Conservation (phyloP, 2,113 vertebrate genomes). For the Triplophysa siluroides region DNA sequence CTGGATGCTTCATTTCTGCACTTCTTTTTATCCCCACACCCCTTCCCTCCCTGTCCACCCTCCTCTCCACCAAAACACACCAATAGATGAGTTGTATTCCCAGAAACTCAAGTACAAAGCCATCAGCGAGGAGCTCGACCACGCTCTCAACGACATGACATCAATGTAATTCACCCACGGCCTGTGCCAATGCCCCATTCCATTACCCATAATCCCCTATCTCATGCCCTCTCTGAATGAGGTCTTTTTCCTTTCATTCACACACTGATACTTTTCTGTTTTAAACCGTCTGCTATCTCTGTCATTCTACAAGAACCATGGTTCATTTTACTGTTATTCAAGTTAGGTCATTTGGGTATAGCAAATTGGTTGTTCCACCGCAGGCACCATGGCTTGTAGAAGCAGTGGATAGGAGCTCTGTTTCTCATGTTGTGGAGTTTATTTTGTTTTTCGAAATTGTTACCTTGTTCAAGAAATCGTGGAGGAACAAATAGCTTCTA, state of each 20-base stretch:
- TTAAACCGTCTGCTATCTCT: constrained; percentile 39
- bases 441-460: constrained; percentile 2
- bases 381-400: constrained; percentile 36
- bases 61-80: constrained; percentile 35
- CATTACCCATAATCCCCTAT: constrained; percentile 5
- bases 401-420: constrained; percentile 22
- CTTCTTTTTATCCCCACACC: constrained; percentile 63
- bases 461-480: constrained; percentile 38
- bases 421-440: not conserved
- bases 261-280: constrained; percentile 1
- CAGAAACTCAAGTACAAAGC: constrained; percentile 96
- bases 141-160: constrained; percentile 92
- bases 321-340: constrained; percentile 30
- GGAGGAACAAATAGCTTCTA: not conserved
- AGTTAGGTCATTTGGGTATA: not conserved
- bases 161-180: constrained; percentile 82
- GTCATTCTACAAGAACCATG: constrained; percentile 43
- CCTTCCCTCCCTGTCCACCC: constrained; percentile 11
- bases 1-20: constrained; percentile 53
- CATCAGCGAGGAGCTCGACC: constrained; percentile 93
- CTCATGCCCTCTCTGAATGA: not conserved
- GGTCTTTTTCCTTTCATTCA: constrained; percentile 8
- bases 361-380: constrained; percentile 7
- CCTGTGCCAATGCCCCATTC: constrained; percentile 41
- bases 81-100: constrained; percentile 87